phyloP scores from a whole-genome alignment of 2,888 invertebrate genomes.

The Agrotis segetum region DNA sequence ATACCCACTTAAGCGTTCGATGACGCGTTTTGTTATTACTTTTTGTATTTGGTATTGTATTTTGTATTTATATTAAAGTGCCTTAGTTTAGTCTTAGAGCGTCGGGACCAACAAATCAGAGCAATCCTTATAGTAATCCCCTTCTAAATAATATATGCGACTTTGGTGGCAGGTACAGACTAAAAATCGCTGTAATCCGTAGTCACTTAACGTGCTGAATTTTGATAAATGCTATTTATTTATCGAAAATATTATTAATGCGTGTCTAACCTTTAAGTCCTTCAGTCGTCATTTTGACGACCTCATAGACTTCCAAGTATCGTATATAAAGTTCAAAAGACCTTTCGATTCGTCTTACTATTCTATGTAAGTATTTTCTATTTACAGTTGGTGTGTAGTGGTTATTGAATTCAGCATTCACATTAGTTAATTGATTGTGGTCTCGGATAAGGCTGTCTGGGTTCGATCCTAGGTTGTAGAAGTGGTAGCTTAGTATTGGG shows the following conservation, averaged over 20 bases:
- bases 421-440: conserved; percentile 7
- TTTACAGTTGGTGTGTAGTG: not conserved
- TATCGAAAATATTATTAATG: conserved; percentile 39
- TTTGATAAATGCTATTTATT: conserved; percentile 17
- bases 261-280: conserved; percentile 37
- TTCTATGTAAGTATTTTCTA: not conserved
- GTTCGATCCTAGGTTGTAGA: not conserved
- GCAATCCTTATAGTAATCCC: conserved; percentile 72
- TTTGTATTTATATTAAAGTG: not conserved
- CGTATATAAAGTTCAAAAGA: conserved; percentile 5
- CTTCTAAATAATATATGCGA: conserved; percentile 72
- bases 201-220: conserved; percentile 35
- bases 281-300: conserved; percentile 14
- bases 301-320: conserved; percentile 24
- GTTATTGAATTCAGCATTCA: conserved; percentile 7
- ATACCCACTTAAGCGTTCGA: conserved; percentile 10
- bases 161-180: conserved; percentile 64
- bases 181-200: conserved; percentile 67
- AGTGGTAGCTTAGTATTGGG: conserved; percentile 6
- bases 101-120: conserved; percentile 67
- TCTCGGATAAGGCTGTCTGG: conserved; percentile 5
- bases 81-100: conserved; percentile 30
- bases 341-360: not conserved
- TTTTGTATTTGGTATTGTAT: not conserved
- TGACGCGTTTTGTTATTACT: not conserved